Conservation (phyloP, 2,113 vertebrate genomes). For the Pampusana beccarii region DNA sequence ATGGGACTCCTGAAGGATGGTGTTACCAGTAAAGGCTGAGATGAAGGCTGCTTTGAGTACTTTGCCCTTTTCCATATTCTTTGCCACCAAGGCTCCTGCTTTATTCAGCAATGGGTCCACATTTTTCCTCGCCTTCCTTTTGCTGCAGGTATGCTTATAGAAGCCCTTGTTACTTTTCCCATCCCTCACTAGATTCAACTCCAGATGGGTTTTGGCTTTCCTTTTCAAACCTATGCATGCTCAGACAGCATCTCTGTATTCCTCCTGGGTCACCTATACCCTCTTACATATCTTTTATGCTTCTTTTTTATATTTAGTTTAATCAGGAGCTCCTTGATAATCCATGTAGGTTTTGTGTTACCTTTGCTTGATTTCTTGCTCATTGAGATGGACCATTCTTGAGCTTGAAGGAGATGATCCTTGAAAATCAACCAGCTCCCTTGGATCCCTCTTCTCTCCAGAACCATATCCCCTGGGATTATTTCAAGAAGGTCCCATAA, state of each 20-base stretch:
- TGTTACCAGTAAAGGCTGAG: not conserved
- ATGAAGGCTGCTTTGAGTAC: not conserved
- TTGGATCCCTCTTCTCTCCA: not conserved
- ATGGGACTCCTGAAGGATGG: too few species aligned
- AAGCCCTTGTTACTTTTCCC: too few species aligned
- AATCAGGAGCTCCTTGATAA: not conserved
- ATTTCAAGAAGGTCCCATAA: not conserved
- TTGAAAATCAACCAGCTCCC: too few species aligned
- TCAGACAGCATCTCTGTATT: too few species aligned
- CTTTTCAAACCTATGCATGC: too few species aligned
- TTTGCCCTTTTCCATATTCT: not conserved
- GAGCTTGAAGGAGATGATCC: too few species aligned
- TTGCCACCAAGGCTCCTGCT: not conserved
- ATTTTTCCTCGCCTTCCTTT: too few species aligned
- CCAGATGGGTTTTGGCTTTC: too few species aligned
- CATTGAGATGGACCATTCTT: too few species aligned
- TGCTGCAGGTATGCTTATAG: too few species aligned
- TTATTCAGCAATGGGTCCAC: too few species aligned
- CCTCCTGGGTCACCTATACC: not conserved
- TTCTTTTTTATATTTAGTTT: not conserved
- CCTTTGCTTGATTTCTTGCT: not conserved
- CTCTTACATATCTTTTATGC: not conserved
- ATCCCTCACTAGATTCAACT: too few species aligned
- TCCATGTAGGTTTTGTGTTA: not conserved
- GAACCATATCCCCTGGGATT: not conserved